Conservation (phyloP, 2,888 invertebrate genomes). For the Falcaria lacertinaria region DNA sequence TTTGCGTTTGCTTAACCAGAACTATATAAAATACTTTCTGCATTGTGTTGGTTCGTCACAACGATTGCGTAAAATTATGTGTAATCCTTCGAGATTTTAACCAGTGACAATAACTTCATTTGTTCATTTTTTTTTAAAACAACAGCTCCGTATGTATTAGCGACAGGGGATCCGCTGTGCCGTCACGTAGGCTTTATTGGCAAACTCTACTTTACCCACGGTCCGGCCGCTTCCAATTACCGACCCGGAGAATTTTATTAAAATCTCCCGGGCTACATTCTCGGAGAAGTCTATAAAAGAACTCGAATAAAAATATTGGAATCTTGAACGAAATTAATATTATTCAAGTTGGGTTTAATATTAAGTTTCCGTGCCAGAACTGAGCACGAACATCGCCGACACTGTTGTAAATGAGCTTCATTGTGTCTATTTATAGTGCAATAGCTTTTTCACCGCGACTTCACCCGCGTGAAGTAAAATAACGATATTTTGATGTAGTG, state of each 20-base stretch:
- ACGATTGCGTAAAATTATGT: too few relatives aligned
- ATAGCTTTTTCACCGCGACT: too few relatives aligned
- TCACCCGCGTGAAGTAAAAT: too few relatives aligned
- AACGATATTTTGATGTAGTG: too few relatives aligned
- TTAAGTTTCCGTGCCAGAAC: neutral
- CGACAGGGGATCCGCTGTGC: neutral
- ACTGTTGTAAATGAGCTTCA: neutral
- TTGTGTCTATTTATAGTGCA: neutral
- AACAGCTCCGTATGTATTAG: neutral
- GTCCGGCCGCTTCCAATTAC: constrained; percentile 1
- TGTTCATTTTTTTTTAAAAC: too few relatives aligned
- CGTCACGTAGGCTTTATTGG: constrained; percentile 13
- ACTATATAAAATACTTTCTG: too few relatives aligned
- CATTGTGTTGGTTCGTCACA: too few relatives aligned
- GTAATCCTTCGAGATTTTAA: too few relatives aligned
- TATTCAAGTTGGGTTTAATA: neutral
- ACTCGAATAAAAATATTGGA: neutral
- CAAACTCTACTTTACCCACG: constrained; percentile 22
- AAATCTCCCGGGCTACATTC: neutral
- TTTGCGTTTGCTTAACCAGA: too few relatives aligned
- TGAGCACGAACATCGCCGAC: neutral
- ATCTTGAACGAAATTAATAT: neutral
- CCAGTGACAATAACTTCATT: too few relatives aligned
- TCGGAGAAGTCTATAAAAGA: constrained; percentile 1
- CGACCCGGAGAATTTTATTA: constrained; percentile 1